A percentile compares a stretch with the other conserved stretches of the same genome.
Evolutionary conservation across 1,140 invertebrate species (phyloP).

Genomic region (Dinoponera quadriceps): DNA sequence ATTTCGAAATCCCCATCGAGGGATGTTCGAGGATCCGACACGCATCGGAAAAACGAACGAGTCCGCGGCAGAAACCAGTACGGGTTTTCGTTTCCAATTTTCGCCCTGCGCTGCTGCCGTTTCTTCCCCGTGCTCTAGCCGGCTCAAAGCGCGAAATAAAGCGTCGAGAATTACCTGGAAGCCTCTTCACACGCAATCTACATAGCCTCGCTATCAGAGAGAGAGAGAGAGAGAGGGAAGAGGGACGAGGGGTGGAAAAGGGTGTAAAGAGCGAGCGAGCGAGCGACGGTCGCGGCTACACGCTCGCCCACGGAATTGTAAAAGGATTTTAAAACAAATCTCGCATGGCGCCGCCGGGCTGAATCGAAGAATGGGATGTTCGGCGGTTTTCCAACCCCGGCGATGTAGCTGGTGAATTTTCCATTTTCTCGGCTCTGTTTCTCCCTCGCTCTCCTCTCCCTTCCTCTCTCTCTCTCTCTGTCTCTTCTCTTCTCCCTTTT

Average conservation of each 20-base stretch:
- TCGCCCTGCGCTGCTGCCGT: slow-evolving; percentile 33
- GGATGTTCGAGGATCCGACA: neutral
- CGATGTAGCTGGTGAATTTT: slow-evolving; percentile 78
- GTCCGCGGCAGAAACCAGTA: slow-evolving; percentile 29
- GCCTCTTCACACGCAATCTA: slow-evolving; percentile 81
- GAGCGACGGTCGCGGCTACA: slow-evolving; percentile 53
- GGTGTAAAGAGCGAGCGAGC: slow-evolving; percentile 35
- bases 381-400: slow-evolving; percentile 75
- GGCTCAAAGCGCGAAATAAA: slow-evolving; percentile 64
- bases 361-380: slow-evolving; percentile 83
- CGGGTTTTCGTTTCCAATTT: slow-evolving; percentile 50
- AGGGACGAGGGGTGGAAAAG: slow-evolving; percentile 11
- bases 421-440: slow-evolving; percentile 79
- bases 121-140: slow-evolving; percentile 23
- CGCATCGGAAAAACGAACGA: slow-evolving; percentile 18
- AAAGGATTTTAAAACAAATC: slow-evolving; percentile 86
- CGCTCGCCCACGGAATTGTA: slow-evolving; percentile 80
- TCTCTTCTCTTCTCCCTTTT: slow-evolving; percentile 39
- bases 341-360: slow-evolving; percentile 81
- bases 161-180: slow-evolving; percentile 75
- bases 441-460: slow-evolving; percentile 54
- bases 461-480: slow-evolving; percentile 51
- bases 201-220: slow-evolving; percentile 64
- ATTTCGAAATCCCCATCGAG: neutral
- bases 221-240: slow-evolving; percentile 26